Conservation (phyloP, 2,888 invertebrate species). For the Hydropsyche betteni region DNA sequence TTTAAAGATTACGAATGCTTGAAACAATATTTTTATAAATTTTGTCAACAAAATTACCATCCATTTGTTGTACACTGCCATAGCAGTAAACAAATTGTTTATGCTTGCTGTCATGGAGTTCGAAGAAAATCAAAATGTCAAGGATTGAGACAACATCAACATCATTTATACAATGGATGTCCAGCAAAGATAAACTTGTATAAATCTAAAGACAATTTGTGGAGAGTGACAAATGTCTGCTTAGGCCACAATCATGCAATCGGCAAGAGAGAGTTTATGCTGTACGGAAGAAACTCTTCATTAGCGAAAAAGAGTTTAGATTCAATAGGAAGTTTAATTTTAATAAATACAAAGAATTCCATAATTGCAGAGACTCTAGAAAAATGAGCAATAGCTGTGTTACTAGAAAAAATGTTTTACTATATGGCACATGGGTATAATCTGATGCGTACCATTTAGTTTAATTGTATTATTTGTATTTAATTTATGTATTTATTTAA, state of each 20-base stretch:
- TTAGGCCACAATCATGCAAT: background rate
- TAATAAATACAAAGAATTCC: background rate
- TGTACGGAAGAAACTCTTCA: background rate
- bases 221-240: background rate
- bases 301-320: background rate
- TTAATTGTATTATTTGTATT: too few relatives aligned
- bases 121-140: background rate
- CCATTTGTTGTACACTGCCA: background rate
- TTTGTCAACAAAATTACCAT: conserved; percentile 10
- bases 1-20: background rate
- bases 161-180: background rate
- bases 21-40: background rate
- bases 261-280: background rate
- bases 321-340: background rate
- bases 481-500: too few relatives aligned
- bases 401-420: too few relatives aligned
- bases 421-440: too few relatives aligned
- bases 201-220: background rate
- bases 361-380: background rate
- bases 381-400: background rate
- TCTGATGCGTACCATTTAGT: too few relatives aligned
- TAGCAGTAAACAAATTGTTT: background rate
- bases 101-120: background rate
- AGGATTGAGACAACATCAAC: background rate
- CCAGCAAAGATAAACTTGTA: background rate